These are phyloP conservation scores for Ormyrus nitidulus DNA, from an alignment of 2,888 invertebrate species.

Conservation along the genomic window DNA sequence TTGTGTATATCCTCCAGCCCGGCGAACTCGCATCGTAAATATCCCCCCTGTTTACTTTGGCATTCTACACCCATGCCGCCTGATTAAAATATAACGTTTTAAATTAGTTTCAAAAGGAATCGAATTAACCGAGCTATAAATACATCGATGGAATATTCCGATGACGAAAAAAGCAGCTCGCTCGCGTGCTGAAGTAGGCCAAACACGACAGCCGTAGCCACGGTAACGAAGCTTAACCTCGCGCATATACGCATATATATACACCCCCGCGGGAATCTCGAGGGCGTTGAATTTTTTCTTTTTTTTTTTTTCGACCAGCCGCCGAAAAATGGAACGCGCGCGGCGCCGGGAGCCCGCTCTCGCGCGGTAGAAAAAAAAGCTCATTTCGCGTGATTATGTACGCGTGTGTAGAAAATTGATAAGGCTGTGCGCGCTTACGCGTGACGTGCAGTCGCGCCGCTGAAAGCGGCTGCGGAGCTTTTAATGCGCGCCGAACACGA, in stretches of 20 bases:
- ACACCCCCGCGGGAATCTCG: conserved; percentile 2
- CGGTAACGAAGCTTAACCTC: conserved; percentile 56
- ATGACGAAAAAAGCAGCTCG: conserved; percentile 37
- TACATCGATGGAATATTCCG: conserved; percentile 36
- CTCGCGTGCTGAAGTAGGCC: conserved; percentile 58
- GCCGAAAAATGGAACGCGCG: conserved; percentile 6
- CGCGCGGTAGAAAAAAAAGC: too few relatives aligned
- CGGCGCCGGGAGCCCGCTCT: neutral
- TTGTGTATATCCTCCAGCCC: neutral
- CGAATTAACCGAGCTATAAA: conserved; percentile 15
- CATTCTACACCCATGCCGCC: neutral
- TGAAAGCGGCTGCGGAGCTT: conserved; percentile 20
- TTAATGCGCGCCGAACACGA: conserved; percentile 41
- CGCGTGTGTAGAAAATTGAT: conserved; percentile 8
- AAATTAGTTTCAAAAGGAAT: neutral
- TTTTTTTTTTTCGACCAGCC: neutral
- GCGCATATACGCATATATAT: conserved; percentile 18
- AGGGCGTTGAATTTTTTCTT: conserved; percentile 33
- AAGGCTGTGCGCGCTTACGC: neutral
- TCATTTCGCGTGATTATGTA: too few relatives aligned
- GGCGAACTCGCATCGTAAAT: neutral
- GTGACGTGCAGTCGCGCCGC: conserved; percentile 1
- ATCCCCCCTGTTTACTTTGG: neutral
- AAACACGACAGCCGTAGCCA: conserved; percentile 55
- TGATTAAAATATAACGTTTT: too few relatives aligned